A percentile compares a stretch with the other conserved stretches of the same genome.
Conservation (phyloP, 2,888 invertebrate genomes). For the Chrysolina haemoptera region DNA sequence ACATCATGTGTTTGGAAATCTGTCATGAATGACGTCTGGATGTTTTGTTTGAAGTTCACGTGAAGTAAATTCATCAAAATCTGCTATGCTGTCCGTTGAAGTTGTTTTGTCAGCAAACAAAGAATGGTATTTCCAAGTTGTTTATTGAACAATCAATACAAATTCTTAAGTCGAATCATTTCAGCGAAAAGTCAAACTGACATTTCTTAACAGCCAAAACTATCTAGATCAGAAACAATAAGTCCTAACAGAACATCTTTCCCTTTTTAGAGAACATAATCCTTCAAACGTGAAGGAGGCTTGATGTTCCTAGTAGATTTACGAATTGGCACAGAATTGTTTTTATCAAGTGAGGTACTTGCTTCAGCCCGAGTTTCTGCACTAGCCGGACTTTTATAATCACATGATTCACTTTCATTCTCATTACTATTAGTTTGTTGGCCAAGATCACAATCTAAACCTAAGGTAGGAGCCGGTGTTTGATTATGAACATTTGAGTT, state of each 20-base stretch:
- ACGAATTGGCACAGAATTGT: too few relatives aligned
- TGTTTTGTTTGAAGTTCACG: not conserved
- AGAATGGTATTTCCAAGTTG: too few relatives aligned
- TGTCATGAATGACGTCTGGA: not conserved
- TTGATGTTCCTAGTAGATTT: not conserved
- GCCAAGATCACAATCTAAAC: not conserved
- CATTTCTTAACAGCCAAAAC: too few relatives aligned
- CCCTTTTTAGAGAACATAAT: not conserved
- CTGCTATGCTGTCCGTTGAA: not conserved
- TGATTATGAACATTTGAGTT: not conserved
- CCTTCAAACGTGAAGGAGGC: not conserved
- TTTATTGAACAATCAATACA: too few relatives aligned
- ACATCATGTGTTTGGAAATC: not conserved
- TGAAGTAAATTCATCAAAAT: not conserved
- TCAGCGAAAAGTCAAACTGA: too few relatives aligned
- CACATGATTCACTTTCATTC: not conserved
- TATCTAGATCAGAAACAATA: too few relatives aligned
- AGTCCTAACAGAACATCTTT: not conserved
- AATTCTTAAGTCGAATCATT: too few relatives aligned
- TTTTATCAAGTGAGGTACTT: not conserved
- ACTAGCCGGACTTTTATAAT: too few relatives aligned
- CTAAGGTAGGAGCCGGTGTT: not conserved
- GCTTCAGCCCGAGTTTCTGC: not conserved
- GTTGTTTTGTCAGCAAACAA: too few relatives aligned
- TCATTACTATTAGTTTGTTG: not conserved